These are phyloP conservation scores for Drepana arcuata DNA, from an alignment of 1,140 invertebrate genomes.

Conservation along the genomic window DNA sequence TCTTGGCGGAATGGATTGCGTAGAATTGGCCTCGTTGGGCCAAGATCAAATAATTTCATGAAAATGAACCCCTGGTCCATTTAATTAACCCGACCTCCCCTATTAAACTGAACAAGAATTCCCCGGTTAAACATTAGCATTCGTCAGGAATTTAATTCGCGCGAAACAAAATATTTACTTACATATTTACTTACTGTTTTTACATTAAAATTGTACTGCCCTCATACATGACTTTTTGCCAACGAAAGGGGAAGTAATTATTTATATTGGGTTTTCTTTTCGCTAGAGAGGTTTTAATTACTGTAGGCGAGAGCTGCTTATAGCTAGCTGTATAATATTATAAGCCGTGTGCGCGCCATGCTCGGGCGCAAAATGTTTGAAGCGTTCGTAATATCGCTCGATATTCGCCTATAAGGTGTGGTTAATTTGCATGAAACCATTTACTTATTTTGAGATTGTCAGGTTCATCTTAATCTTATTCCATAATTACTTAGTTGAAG, in stretches of 20 bases:
- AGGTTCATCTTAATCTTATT: too few relatives aligned
- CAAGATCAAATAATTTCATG: constrained; percentile 65
- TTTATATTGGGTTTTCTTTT: constrained; percentile 58
- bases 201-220: constrained; percentile 32
- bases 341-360: constrained; percentile 27
- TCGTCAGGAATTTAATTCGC: constrained; percentile 62
- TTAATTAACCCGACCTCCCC: constrained; percentile 65
- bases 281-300: constrained; percentile 56
- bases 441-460: constrained; percentile 6
- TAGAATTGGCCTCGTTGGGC: constrained; percentile 37
- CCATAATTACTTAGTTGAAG: too few relatives aligned
- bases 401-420: constrained; percentile 29
- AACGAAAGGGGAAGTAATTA: constrained; percentile 39
- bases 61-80: constrained; percentile 60
- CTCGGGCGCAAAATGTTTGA: constrained; percentile 47
- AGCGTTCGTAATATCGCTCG: constrained; percentile 48
- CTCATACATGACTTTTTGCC: constrained; percentile 34
- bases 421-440: constrained; percentile 28
- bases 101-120: constrained; percentile 63
- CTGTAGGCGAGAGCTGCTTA: constrained; percentile 23
- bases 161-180: constrained; percentile 56
- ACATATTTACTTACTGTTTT: constrained; percentile 49
- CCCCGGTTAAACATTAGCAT: constrained; percentile 64
- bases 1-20: constrained; percentile 42
- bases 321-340: constrained; percentile 34